These are phyloP conservation scores for Danio rerio DNA, from an alignment of 2,113 vertebrate genomes.

Conservation along the genomic window GRCz12tu NC_133195.1:35947001-35947500, in stretches of 20 bases:
- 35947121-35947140: not conserved
- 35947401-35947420: conserved; percentile 35
- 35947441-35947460: conserved; percentile 28
- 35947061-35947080: no score
- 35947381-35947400: not conserved
- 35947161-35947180: conserved; percentile 1
- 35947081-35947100: not conserved
- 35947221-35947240: not conserved
- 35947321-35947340: conserved; percentile 8
- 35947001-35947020: no score
- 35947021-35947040: no score
- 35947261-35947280: conserved; percentile 2
- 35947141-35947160: not conserved
- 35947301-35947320: conserved; percentile 15
- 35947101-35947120: not conserved
- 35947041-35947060: no score
- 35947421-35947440: conserved; percentile 19
- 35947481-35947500: not conserved
- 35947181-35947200: conserved; percentile 4
- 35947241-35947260: conserved; percentile 25
- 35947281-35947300: conserved; percentile 21
- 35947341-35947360: conserved; percentile 54
- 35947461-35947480: conserved; percentile 28
- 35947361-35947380: conserved; percentile 43
- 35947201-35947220: not conserved